Evolutionary conservation across 2,797 vertebrate species (phyloP).

Genomic region (Esox masquinongy): DNA sequence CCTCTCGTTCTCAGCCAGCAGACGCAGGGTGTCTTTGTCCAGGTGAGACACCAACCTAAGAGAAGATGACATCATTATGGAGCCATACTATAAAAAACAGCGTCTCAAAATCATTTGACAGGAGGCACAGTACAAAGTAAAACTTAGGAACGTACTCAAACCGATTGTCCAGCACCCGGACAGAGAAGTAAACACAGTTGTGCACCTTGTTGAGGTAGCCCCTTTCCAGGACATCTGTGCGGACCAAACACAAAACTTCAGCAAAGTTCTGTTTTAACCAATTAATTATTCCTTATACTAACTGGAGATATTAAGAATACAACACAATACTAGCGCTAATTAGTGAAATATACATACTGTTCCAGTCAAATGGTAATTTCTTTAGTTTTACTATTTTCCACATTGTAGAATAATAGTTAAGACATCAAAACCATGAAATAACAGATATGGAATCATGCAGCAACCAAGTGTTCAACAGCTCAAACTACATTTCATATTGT

Average conservation of each 20-base stretch:
- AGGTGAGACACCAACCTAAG: conserved; percentile 85
- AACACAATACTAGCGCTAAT: neutral
- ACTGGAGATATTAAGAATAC: neutral
- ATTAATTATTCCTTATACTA: neutral
- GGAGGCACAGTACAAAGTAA: neutral
- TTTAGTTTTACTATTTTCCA: no score
- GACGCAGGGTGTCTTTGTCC: conserved; percentile 90
- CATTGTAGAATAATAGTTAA: no score
- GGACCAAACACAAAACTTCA: neutral
- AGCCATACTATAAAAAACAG: neutral
- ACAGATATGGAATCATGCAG: no score
- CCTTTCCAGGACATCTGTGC: conserved; percentile 79
- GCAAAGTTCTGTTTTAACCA: neutral
- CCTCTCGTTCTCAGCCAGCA: conserved; percentile 94
- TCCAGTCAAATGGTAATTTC: no score
- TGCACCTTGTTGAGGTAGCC: conserved; percentile 88
- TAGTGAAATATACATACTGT: no score
- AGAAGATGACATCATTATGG: neutral
- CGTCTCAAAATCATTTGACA: neutral
- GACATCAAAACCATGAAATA: no score
- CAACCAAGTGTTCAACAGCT: no score
- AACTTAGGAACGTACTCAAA: conserved; percentile 82
- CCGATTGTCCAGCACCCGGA: conserved; percentile 90
- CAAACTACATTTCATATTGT: no score
- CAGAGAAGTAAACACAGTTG: conserved; percentile 97